Evolutionary conservation across 2,888 invertebrate genomes (phyloP).

Genomic region (Drosophila koepferae): DNA sequence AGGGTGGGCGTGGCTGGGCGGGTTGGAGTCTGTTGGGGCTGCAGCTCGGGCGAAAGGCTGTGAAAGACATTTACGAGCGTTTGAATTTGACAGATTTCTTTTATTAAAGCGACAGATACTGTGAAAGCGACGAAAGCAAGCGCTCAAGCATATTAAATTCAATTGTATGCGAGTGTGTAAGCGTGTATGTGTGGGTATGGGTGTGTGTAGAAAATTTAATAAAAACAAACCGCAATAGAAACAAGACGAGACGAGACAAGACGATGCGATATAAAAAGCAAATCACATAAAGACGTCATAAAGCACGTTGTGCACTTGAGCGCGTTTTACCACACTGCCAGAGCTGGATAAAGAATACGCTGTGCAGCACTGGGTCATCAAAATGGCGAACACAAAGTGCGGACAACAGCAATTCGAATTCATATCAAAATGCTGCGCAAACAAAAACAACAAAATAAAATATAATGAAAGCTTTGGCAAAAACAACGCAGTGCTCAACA

Average conservation of each 20-base stretch:
- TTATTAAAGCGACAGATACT: slow-evolving; percentile 70
- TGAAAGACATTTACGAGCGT: slow-evolving; percentile 74
- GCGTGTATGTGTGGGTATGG: slow-evolving; percentile 3
- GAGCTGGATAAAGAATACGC: background rate
- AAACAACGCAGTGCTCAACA: slow-evolving; percentile 37
- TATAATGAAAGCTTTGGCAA: background rate
- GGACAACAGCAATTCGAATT: slow-evolving; percentile 14
- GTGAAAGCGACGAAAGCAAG: slow-evolving; percentile 44
- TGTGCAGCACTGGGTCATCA: slow-evolving; percentile 17
- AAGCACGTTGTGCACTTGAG: slow-evolving; percentile 58
- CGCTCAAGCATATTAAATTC: slow-evolving; percentile 63
- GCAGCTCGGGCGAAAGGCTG: slow-evolving; percentile 34
- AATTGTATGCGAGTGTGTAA: slow-evolving; percentile 26
- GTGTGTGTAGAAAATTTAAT: slow-evolving; percentile 58
- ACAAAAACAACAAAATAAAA: slow-evolving; percentile 6
- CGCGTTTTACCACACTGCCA: slow-evolving; percentile 45
- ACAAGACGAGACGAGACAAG: slow-evolving; percentile 11
- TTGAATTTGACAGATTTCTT: slow-evolving; percentile 79
- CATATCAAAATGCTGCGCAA: slow-evolving; percentile 25
- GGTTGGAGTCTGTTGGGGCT: background rate
- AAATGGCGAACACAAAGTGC: slow-evolving; percentile 17
- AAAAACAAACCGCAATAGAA: slow-evolving; percentile 64
- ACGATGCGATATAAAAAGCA: slow-evolving; percentile 42
- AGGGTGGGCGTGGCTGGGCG: background rate
- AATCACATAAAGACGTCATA: slow-evolving; percentile 69